These are phyloP conservation scores for Chloroceryle amazona DNA, from an alignment of 2,797 vertebrate species.

Conservation along the genomic window DNA sequence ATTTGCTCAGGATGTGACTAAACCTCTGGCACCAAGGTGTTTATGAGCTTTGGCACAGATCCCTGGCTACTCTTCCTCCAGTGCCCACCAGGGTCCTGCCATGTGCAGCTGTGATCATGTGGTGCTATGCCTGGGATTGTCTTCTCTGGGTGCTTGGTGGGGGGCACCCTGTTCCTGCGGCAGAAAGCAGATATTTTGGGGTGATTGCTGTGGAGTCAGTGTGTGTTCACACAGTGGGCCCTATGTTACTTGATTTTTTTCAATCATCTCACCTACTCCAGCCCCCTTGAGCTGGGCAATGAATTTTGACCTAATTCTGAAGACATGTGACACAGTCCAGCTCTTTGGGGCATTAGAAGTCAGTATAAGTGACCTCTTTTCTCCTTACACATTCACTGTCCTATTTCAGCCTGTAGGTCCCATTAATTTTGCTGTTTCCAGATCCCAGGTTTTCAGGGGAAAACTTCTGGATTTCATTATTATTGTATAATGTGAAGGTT, in stretches of 20 bases:
- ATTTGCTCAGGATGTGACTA: neutral
- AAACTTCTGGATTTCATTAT: neutral
- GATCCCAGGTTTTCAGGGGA: neutral
- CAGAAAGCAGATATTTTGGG: neutral
- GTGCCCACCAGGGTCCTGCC: fast-evolving
- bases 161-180: neutral
- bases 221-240: too few relatives aligned
- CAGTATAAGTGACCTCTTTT: neutral
- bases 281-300: neutral
- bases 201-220: neutral
- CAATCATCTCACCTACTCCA: neutral
- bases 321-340: neutral
- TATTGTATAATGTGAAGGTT: neutral
- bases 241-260: neutral
- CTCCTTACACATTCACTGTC: neutral
- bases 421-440: neutral
- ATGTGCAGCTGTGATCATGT: fast-evolving
- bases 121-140: neutral
- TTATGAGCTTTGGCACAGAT: neutral
- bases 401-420: neutral
- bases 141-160: fast-evolving
- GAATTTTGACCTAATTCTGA: neutral
- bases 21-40: neutral
- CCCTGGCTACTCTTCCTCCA: neutral
- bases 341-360: neutral